phyloP scores from a whole-genome alignment of 2,797 vertebrate genomes.

The Catamblyrhynchus diadema region DNA sequence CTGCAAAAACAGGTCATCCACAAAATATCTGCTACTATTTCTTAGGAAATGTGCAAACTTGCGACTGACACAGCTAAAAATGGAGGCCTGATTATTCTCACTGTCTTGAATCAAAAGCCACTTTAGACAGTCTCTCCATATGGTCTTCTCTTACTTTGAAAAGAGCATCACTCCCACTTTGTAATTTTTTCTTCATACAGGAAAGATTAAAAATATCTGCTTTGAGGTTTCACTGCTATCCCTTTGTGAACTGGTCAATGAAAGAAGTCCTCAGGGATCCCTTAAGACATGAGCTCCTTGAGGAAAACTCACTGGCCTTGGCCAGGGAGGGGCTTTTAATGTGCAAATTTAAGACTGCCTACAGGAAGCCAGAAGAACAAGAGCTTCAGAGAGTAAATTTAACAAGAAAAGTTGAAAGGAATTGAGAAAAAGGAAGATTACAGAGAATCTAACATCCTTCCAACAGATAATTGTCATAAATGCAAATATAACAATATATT shows the following conservation, averaged over 20 bases:
- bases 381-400: neutral
- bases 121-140: neutral
- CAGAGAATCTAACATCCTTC: neutral
- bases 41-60: neutral
- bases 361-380: neutral
- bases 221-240: neutral
- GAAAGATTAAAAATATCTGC: neutral
- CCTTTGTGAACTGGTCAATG: neutral
- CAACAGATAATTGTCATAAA: neutral
- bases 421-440: neutral
- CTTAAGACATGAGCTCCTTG: neutral
- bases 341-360: neutral
- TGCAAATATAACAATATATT: neutral
- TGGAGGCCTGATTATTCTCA: neutral
- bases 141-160: neutral
- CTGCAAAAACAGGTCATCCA: neutral
- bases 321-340: neutral
- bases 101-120: neutral
- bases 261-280: neutral
- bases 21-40: neutral
- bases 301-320: neutral
- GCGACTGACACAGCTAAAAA: neutral
- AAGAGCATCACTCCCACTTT: neutral
- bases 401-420: neutral
- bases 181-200: neutral